A percentile compares a stretch with the other conserved stretches of the same genome.
Conservation (phyloP, 2,113 vertebrate genomes). For the Thinocorus orbignyianus region DNA sequence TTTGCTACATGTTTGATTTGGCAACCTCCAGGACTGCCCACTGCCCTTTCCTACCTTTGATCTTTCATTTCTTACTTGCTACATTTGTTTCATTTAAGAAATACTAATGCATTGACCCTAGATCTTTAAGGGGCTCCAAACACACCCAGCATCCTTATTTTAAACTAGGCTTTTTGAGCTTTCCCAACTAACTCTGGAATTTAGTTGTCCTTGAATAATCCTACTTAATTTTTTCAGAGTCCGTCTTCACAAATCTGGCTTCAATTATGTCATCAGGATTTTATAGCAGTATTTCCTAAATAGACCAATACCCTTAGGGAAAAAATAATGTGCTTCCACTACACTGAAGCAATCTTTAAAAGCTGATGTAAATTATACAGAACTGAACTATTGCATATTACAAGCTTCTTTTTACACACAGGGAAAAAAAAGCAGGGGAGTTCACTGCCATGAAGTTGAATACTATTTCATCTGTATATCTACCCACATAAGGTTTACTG, state of each 20-base stretch:
- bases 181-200: neutral
- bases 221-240: neutral
- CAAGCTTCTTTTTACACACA: neutral
- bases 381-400: neutral
- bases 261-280: neutral
- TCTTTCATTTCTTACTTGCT: neutral
- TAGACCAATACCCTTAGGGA: neutral
- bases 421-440: neutral
- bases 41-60: neutral
- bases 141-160: neutral
- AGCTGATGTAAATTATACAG: neutral
- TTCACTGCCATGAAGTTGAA: neutral
- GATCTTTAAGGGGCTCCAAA: neutral
- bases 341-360: neutral
- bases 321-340: neutral
- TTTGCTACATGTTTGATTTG: neutral
- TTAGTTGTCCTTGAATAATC: neutral
- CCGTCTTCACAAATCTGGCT: neutral
- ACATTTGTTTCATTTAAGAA: neutral
- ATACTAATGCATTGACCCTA: neutral
- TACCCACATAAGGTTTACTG: neutral
- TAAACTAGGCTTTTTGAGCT: neutral
- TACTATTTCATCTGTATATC: neutral
- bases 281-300: neutral
- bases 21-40: neutral